Base-by-base conservation (phyloP, 2,113 vertebrate genomes). In the Peromyscus maniculatus region DNA sequence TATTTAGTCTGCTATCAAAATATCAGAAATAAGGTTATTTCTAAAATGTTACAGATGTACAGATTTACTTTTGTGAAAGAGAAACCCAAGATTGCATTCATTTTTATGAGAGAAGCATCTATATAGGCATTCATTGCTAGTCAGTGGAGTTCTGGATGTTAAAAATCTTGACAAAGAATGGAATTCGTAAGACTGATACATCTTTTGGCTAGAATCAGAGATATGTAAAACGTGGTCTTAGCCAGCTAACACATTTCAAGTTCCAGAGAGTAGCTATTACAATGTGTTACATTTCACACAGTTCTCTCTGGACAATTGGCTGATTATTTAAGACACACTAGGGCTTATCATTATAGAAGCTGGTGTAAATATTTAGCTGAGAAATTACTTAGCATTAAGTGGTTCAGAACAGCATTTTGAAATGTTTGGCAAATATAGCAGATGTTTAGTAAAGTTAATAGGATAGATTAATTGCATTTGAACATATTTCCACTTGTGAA, bases 181-280 rank as follows among this genome's bases (percentile, higher is more conserved):
- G 55, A 94, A n/a, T 59, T n/a, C 69, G 11, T 67, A 93, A 95
- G 12, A 84, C 17, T 96, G 52, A 80, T 97, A 91, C 9, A 94
- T 93, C 8, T 93, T 96, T 67, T 94, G 15, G 88, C 13, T 55
- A 74, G 43, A 89, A 97, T 5, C 3, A 90, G 87, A 97, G 97
- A 86, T 94, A 95, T 89, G 93, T 39, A 96, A 16, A 77, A 88
- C 96, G 67, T 10, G 88, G 52, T 92, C 36, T 43, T 89, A 75
- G 28, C 8, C 22, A 96, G 31, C 84, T 89, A 96, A 92, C 43
- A 4, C 93, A 57, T 62, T 97, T 92, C 49, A 86, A 75, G 74
- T 98, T 99, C 98, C 97, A 98, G 62, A 97, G 96, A 31, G 90
- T 89, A 96, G 83, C 87, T 92, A 96, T 97, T 98, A 95, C 98